Conservation (phyloP, 37 sponge, comb jelly and placozoan species). For the Geodia barretti region DNA sequence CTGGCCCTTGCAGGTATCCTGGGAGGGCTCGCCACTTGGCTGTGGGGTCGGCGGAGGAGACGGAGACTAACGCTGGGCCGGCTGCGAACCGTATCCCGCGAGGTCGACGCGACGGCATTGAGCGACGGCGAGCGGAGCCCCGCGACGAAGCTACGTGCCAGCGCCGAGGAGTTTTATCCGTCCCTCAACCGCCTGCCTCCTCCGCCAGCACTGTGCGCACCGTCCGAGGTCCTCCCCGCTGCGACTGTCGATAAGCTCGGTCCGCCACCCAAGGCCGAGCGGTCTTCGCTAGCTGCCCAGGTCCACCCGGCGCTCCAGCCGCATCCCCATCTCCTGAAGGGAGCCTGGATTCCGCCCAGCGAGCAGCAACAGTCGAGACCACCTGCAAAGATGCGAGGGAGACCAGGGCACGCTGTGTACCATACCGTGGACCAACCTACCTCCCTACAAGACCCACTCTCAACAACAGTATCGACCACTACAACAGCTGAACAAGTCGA, state of each 20-base stretch:
- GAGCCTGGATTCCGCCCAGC: constrained; percentile 1
- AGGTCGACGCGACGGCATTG: not conserved
- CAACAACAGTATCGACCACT: too few relatives aligned
- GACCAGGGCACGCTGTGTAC: not conserved
- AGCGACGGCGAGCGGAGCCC: not conserved
- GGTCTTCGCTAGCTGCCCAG: not conserved
- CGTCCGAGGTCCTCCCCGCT: not conserved
- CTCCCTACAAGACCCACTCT: not conserved
- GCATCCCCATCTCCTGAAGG: not conserved
- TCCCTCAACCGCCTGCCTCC: not conserved
- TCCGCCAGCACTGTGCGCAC: not conserved
- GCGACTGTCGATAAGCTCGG: not conserved
- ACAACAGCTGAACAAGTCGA: not conserved
- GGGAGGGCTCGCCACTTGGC: constrained; percentile 26
- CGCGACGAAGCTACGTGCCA: not conserved
- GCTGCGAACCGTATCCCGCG: not conserved
- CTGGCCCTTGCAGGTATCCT: constrained; percentile 21
- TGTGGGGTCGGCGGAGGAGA: not conserved
- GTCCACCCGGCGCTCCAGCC: not conserved
- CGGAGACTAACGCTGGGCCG: not conserved
- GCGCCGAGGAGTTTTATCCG: not conserved
- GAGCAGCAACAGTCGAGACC: not conserved
- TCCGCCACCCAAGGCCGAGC: not conserved
- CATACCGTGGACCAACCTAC: not conserved
- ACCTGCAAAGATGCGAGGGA: not conserved